Base-by-base conservation (phyloP, 2,797 vertebrate genomes). In the Melanotaenia pygmaea region DNA sequence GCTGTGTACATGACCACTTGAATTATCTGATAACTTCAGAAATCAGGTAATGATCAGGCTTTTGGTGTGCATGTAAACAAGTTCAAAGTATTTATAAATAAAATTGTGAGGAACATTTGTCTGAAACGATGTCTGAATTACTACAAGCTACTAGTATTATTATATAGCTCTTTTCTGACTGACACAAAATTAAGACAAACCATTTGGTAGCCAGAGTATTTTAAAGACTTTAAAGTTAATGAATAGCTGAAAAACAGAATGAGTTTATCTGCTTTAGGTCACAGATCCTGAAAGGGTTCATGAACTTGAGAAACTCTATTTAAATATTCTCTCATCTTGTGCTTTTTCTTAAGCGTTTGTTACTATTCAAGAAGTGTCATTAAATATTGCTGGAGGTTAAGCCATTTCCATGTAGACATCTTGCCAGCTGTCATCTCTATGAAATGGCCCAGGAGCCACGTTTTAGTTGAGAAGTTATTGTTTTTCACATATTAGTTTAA, bases 401-500 rank as follows among this genome's bases (percentile, higher is more conserved):
- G 32, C 16, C 47, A 47, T 65, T 70, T 72, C 77, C 72, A 60
- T 32, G 22, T 51, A 60, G 63, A 62, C 59, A 67, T 72, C 51
- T 59, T 14, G 74, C 43, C 67, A 38, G 65, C 11, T 75, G 35
- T 59, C 62, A 40, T 69, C 28, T 59, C 84, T 60, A 60, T 60
- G 63, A 68, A 79, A 65, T 68, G 14, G 32, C 62, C 53, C 59
- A 59, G 1, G 12, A 84, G 63, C 4, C 59, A 43, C n/a, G 37
- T 75, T 59, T 26, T 47, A 35, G 62, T 50, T 64, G 69, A 47
- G 67, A 80, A 85, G 72, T 50, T 59, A 76, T 65, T 64, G 61
- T 79, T 78, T 80, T 66, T 18, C 50, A 76, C 77, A 82, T 63
- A 82, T 74, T 57, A 72, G 34, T 58, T 68, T 67, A 54, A 82